Base-by-base conservation (phyloP, 1,140 invertebrate species). In the Leptonema lineaticorne region DNA sequence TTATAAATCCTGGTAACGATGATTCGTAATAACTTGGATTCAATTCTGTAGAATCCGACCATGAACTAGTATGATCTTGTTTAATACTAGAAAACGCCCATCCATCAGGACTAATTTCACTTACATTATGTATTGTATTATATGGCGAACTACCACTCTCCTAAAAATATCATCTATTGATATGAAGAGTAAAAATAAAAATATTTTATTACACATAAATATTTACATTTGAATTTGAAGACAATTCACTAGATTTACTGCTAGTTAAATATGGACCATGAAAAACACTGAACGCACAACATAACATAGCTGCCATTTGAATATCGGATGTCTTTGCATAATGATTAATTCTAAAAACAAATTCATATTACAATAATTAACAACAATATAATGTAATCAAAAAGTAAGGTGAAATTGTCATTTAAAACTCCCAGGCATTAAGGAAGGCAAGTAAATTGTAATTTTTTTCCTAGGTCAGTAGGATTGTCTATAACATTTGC, bases 221-320 rank as follows among this genome's bases (percentile, higher is more conserved):
- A 53, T 58, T 69, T 60, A 72, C 71, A 69, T 72, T 72, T 22
- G 71, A 72, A 57, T 72, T 72, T 11, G 71, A 60, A 16, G 71
- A 72, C 26, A 72, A 64, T 48, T 72, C 71, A 29, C 71, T 72
- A 0, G 71, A 72, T 62, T 72, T 72, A 24, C 71, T 72, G 4
- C 71, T 69, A 14, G 46, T 69, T 45, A 69, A 16, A 18, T 63
- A 63, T 14, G 71, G 64, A 6, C 67, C 66, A 37, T 69, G 67
- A 53, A 65, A 79, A 70, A 82, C 81, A 73, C 89, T 89, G 78
- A 96, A 95, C 0, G 91, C 86, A 79, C 95, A 97, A 63, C 90
- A 90, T 27, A 97, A 76, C 89, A 97, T 95, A 0, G 94, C 94
- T 11, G 94, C 91, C 76, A 93, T 97, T 82, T 98, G 95, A 41